Evolutionary conservation across 2,888 invertebrate species (phyloP).

Genomic region (Sinelater perroti): DNA sequence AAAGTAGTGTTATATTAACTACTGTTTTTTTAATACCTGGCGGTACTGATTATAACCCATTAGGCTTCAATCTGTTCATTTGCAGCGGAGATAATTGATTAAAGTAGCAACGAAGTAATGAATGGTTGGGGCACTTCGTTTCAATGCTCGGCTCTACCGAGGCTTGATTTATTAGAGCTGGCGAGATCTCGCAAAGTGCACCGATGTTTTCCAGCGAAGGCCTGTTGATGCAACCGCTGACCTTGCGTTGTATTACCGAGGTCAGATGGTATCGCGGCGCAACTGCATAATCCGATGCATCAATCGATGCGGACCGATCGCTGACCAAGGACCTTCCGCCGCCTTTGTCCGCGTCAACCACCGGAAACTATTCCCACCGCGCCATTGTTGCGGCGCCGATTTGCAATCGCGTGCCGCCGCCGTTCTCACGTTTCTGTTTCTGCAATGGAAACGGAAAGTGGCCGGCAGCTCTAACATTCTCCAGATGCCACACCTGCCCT

Average conservation of each 20-base stretch:
- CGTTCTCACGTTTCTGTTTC: constrained; percentile 32
- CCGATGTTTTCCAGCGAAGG: no score
- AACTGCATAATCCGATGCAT: constrained; percentile 9
- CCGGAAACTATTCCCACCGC: background rate
- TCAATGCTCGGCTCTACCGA: no score
- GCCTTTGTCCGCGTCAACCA: background rate
- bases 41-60: no score
- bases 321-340: background rate
- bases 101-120: no score
- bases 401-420: background rate
- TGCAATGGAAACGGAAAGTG: constrained; percentile 36
- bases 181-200: no score
- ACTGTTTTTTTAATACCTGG: no score
- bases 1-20: no score
- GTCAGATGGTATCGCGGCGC: constrained; percentile 22
- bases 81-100: no score
- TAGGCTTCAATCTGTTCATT: no score
- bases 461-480: constrained; percentile 25
- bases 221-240: constrained; percentile 21
- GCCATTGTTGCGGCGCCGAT: background rate
- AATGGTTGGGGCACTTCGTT: no score
- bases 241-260: constrained; percentile 22
- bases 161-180: no score
- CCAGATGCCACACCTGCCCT: constrained; percentile 33
- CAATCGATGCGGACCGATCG: constrained; percentile 9